Percentiles rank a stretch among this genome's conserved stretches.
Evolutionary conservation across 2,888 invertebrate genomes (phyloP).

Genomic region (Apodemia zela): DNA sequence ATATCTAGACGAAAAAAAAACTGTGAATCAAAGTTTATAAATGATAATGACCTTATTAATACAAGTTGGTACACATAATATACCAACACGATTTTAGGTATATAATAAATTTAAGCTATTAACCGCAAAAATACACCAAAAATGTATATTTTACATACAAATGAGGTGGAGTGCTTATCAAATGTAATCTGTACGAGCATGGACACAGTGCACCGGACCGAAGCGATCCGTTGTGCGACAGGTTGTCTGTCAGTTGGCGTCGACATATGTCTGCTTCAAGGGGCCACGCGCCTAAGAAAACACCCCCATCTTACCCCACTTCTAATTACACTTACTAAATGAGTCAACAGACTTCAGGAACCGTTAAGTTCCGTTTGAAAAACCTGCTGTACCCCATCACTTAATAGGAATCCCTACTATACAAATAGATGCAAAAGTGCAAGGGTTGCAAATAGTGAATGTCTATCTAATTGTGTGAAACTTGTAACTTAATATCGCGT

Average conservation of each 20-base stretch:
- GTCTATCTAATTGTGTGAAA: constrained; percentile 61
- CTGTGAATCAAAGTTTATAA: too few relatives aligned
- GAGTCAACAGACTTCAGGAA: constrained; percentile 63
- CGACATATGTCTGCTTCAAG: constrained; percentile 63
- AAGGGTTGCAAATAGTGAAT: constrained; percentile 72
- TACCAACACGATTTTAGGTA: neutral
- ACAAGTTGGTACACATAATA: neutral
- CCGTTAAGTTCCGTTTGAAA: constrained; percentile 75
- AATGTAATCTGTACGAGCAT: constrained; percentile 53
- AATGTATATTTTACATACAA: constrained; percentile 43
- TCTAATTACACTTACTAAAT: constrained; percentile 55
- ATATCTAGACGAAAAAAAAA: too few relatives aligned
- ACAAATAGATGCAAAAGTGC: constrained; percentile 56
- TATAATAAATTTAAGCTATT: neutral
- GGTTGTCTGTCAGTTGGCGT: constrained; percentile 73
- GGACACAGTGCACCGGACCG: constrained; percentile 66
- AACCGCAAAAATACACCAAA: neutral
- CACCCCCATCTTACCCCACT: constrained; percentile 68
- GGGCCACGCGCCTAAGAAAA: constrained; percentile 52
- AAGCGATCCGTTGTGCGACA: constrained; percentile 74
- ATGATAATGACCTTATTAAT: too few relatives aligned
- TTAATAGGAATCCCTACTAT: constrained; percentile 48
- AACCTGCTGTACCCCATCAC: constrained; percentile 55
- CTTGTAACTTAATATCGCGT: constrained; percentile 48
- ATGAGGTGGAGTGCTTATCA: constrained; percentile 56